Evolutionary conservation across 2,888 invertebrate species (phyloP).

Genomic region (Noctuana brunneofusca): DNA sequence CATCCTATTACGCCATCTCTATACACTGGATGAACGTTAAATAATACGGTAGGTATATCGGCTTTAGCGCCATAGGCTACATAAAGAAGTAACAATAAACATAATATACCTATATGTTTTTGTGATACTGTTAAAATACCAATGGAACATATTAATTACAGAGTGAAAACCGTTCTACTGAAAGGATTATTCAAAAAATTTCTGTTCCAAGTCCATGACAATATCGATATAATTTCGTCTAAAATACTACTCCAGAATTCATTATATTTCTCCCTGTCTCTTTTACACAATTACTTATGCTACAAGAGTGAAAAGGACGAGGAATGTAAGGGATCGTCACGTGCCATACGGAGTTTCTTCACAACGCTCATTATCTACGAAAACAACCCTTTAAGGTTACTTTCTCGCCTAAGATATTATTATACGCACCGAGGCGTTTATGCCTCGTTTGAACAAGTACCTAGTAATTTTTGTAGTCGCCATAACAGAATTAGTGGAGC

Average conservation of each 20-base stretch:
- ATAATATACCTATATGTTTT: too few relatives aligned
- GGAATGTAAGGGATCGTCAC: background rate
- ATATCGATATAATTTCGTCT: background rate
- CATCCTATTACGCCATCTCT: too few relatives aligned
- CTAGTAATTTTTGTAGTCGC: too few relatives aligned
- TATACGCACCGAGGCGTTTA: constrained; percentile 10
- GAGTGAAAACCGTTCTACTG: too few relatives aligned
- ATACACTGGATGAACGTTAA: too few relatives aligned
- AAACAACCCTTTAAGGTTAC: constrained; percentile 26
- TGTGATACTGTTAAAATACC: too few relatives aligned
- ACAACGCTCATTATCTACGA: constrained; percentile 20
- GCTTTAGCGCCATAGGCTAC: too few relatives aligned
- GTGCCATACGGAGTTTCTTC: constrained; percentile 11
- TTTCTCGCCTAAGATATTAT: constrained; percentile 18
- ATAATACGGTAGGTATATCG: too few relatives aligned
- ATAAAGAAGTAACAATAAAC: too few relatives aligned
- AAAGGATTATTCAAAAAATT: too few relatives aligned
- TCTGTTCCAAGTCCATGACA: background rate
- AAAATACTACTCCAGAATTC: background rate
- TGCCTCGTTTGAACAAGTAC: constrained; percentile 8
- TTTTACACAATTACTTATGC: background rate
- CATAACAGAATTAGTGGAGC: too few relatives aligned
- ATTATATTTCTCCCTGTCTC: background rate
- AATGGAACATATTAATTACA: too few relatives aligned
- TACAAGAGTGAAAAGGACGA: constrained; percentile 23